Percentiles rank a stretch among this genome's conserved stretches.
phyloP scores from a whole-genome alignment of 2,888 invertebrate genomes.

The Cephus runcator region DNA sequence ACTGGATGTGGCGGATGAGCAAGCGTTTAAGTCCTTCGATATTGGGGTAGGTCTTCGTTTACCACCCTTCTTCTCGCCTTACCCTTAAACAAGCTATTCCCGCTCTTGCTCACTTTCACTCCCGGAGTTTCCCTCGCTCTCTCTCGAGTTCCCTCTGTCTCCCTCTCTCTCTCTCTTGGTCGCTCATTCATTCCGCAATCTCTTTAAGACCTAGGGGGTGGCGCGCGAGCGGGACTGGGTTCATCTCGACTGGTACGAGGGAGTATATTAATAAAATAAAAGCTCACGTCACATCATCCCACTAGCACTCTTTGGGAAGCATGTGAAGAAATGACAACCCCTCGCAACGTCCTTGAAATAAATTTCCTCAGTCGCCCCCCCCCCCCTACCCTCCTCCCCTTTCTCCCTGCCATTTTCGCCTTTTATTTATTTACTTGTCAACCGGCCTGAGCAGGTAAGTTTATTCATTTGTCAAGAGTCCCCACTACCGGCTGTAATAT shows the following conservation, averaged over 20 bases:
- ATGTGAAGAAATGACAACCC: constrained; percentile 29
- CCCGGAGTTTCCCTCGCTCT: not conserved
- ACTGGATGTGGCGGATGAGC: not conserved
- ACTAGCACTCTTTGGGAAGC: constrained; percentile 32
- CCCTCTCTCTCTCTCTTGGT: constrained; percentile 13
- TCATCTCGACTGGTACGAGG: constrained; percentile 18
- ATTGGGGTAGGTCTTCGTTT: not conserved
- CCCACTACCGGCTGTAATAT: not conserved
- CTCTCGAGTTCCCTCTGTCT: constrained; percentile 20
- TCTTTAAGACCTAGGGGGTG: constrained; percentile 43
- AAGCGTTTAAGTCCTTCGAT: not conserved
- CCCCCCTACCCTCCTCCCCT: not conserved
- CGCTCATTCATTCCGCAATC: constrained; percentile 41
- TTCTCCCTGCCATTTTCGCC: not conserved
- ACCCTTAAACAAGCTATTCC: not conserved
- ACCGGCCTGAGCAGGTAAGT: not conserved
- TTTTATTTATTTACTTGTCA: not conserved
- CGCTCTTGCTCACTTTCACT: constrained; percentile 26
- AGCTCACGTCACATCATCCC: constrained; percentile 43
- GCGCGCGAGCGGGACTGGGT: not conserved
- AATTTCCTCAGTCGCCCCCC: not conserved
- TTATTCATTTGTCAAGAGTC: not conserved
- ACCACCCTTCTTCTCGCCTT: not conserved
- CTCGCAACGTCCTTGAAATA: not conserved
- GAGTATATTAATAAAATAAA: constrained; percentile 50